Evolutionary conservation across 2,113 vertebrate species (phyloP).

Genomic region (Gymnorhina tibicen): DNA sequence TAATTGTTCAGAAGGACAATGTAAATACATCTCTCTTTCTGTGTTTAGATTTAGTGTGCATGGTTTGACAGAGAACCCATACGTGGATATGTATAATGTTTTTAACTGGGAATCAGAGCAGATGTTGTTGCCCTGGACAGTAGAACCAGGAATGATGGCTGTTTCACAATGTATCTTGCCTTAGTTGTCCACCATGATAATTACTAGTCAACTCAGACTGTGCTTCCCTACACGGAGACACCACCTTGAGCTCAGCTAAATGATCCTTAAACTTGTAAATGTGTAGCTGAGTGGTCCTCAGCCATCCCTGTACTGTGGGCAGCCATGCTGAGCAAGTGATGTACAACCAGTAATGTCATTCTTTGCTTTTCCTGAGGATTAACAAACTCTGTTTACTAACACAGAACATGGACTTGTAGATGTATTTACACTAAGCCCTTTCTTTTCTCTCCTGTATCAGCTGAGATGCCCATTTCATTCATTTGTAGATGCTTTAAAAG

Average conservation of each 20-base stretch:
- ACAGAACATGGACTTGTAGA: neutral
- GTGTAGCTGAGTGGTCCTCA: neutral
- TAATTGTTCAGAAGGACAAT: neutral
- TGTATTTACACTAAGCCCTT: neutral
- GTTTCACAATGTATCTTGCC: neutral
- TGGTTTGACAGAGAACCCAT: neutral
- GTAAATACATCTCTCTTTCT: neutral
- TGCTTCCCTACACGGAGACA: neutral
- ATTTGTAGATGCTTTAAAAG: neutral
- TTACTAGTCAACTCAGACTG: neutral
- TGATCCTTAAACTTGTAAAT: neutral
- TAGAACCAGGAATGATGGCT: neutral
- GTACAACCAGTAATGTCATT: neutral
- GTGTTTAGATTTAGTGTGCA: neutral
- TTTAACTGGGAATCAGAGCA: neutral
- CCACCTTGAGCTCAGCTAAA: neutral
- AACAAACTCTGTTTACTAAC: neutral
- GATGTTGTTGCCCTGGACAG: neutral
- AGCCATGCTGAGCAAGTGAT: neutral
- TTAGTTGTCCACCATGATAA: neutral
- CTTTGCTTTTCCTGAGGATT: neutral
- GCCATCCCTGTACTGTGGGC: neutral
- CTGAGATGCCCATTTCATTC: neutral
- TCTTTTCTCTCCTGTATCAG: neutral
- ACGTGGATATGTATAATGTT: neutral